Percentiles rank a stretch among this genome's conserved stretches.
phyloP scores from a whole-genome alignment of 2,888 invertebrate species.

The Dusona sp. region DNA sequence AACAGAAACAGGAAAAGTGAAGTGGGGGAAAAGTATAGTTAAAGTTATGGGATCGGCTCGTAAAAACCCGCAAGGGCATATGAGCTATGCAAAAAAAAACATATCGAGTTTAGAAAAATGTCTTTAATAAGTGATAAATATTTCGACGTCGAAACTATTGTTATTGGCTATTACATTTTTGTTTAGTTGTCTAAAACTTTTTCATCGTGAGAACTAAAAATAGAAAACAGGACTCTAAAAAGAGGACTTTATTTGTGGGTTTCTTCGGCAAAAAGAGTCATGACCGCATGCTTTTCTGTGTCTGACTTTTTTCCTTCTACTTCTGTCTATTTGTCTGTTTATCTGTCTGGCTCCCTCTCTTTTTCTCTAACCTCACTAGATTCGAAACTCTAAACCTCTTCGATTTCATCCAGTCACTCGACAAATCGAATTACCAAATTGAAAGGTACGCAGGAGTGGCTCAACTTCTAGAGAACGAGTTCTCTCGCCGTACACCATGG shows the following conservation, averaged over 20 bases:
- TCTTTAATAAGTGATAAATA: not conserved
- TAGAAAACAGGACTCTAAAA: not conserved
- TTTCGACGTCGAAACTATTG: not conserved
- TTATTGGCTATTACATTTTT: not conserved
- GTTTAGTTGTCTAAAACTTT: not conserved
- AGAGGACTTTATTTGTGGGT: not conserved
- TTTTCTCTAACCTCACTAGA: not conserved
- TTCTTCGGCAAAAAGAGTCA: not conserved
- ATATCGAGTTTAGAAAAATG: too few species aligned
- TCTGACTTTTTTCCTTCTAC: not conserved
- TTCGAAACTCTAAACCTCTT: conserved; percentile 43
- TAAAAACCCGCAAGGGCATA: too few species aligned
- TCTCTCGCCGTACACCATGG: conserved; percentile 7
- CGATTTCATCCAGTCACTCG: conserved; percentile 72
- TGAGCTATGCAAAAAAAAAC: too few species aligned
- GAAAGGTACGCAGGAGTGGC: conserved; percentile 71
- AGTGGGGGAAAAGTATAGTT: too few species aligned
- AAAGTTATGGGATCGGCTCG: too few species aligned
- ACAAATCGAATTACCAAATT: conserved; percentile 78
- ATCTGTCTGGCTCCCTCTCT: conserved; percentile 6
- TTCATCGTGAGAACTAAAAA: not conserved
- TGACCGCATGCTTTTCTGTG: not conserved
- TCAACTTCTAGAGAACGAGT: conserved; percentile 24
- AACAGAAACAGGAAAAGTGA: too few species aligned
- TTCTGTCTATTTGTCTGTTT: conserved; percentile 4